These are phyloP conservation scores for Anoura caudifer DNA, from an alignment of 2,113 vertebrate genomes.

Conservation along the genomic window DNA sequence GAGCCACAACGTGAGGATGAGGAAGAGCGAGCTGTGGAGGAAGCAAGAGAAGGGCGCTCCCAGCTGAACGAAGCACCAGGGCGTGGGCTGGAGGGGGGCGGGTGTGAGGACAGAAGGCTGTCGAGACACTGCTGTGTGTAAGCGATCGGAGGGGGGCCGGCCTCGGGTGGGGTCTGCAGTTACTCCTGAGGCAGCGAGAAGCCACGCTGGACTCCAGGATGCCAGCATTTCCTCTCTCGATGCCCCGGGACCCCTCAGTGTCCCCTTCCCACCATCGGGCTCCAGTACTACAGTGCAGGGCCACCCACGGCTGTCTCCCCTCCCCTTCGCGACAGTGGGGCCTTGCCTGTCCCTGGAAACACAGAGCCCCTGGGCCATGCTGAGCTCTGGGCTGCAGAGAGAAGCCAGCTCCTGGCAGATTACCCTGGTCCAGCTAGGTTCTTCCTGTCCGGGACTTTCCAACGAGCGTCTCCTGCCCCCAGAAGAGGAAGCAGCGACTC, in stretches of 20 bases:
- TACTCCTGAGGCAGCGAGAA: background rate
- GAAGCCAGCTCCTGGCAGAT: background rate
- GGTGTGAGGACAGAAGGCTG: background rate
- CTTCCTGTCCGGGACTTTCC: conserved; percentile 38
- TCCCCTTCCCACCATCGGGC: background rate
- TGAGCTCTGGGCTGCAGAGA: background rate
- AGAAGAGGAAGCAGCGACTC: conserved; percentile 46
- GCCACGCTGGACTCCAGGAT: background rate
- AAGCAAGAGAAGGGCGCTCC: background rate
- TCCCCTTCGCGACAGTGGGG: accelerated
- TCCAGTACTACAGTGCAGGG: background rate
- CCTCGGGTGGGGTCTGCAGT: background rate
- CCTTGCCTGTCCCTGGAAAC: background rate
- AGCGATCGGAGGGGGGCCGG: no score
- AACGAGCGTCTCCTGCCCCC: background rate
- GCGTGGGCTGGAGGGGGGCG: accelerated
- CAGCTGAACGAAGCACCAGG: background rate
- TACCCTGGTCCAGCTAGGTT: background rate
- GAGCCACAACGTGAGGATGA: background rate
- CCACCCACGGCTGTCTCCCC: background rate
- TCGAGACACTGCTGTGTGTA: accelerated
- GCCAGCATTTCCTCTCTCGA: background rate
- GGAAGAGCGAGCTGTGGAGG: background rate
- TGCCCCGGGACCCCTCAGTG: background rate
- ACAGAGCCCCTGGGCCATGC: accelerated